A percentile compares a stretch with the other conserved stretches of the same genome.
Conservation (phyloP, 2,113 vertebrate species). For the Lota lota region DNA sequence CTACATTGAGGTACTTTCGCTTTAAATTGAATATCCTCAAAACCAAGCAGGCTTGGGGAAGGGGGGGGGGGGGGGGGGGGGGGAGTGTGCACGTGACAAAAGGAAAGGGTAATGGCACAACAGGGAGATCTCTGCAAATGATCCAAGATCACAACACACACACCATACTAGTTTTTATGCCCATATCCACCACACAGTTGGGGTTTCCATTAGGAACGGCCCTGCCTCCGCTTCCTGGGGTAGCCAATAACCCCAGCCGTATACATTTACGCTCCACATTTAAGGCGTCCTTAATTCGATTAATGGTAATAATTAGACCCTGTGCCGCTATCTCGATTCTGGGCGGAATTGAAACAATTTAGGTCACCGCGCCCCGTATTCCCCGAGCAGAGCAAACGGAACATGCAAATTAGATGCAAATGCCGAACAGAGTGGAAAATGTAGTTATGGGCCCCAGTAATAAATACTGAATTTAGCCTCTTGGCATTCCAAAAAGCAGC, state of each 20-base stretch:
- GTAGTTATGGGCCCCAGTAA: conserved; percentile 67
- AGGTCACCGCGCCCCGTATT: conserved; percentile 67
- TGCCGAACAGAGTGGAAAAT: conserved; percentile 65
- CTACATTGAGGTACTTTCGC: too few species aligned
- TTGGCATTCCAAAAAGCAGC: conserved; percentile 70
- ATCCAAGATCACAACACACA: not conserved
- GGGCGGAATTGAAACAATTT: conserved; percentile 71
- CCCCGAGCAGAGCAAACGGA: conserved; percentile 62
- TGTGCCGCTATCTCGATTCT: conserved; percentile 48
- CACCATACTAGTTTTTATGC: conserved; percentile 4
- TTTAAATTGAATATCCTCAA: too few species aligned
- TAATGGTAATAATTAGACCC: conserved; percentile 67
- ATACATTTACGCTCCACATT: conserved; percentile 53
- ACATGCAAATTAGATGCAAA: conserved; percentile 77
- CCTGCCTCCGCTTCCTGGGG: conserved; percentile 20
- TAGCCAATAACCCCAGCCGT: conserved; percentile 29
- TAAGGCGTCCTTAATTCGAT: conserved; percentile 66
- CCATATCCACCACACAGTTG: conserved; percentile 10
- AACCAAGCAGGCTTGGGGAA: too few species aligned
- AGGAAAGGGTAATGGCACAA: conserved; percentile 4
- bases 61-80: not conserved
- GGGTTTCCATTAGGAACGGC: conserved; percentile 15
- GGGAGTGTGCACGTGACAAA: not conserved
- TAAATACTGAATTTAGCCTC: conserved; percentile 79
- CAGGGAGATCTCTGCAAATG: not conserved